phyloP scores from a whole-genome alignment of 2,113 vertebrate species.

The Panurus biarmicus region DNA sequence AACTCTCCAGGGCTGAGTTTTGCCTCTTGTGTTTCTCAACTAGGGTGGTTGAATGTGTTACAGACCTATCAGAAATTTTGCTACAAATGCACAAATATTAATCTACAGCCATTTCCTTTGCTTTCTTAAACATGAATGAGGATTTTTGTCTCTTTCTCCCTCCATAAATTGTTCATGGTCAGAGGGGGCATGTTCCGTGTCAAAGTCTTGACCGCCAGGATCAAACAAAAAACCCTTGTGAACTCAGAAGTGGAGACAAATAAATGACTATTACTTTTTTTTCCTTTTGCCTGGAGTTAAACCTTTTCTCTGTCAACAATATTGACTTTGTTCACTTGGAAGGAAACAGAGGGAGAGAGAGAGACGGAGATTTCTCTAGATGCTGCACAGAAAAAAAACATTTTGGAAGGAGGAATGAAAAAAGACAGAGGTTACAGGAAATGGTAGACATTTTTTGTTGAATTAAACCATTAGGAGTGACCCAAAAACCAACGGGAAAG shows the following conservation, averaged over 20 bases:
- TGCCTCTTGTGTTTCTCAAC: slow-evolving; percentile 65
- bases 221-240: slow-evolving; percentile 79
- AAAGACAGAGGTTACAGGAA: slow-evolving; percentile 96
- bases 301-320: slow-evolving; percentile 79
- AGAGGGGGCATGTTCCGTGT: slow-evolving; percentile 82
- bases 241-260: slow-evolving; percentile 76
- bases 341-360: slow-evolving; percentile 66
- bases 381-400: slow-evolving; percentile 72
- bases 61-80: slow-evolving; percentile 65
- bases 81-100: slow-evolving; percentile 67
- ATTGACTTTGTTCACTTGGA: slow-evolving; percentile 81
- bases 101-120: slow-evolving; percentile 74
- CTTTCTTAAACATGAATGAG: slow-evolving; percentile 75
- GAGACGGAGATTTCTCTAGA: slow-evolving; percentile 67
- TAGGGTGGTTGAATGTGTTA: slow-evolving; percentile 63
- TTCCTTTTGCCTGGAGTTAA: slow-evolving; percentile 70
- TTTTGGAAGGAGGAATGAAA: slow-evolving; percentile 86
- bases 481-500: slow-evolving; percentile 82
- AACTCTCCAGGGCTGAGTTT: slow-evolving; percentile 64
- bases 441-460: slow-evolving; percentile 94
- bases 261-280: slow-evolving; percentile 74
- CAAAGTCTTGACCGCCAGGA: slow-evolving; percentile 77
- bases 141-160: slow-evolving; percentile 74
- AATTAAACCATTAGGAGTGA: slow-evolving; percentile 96
- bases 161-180: slow-evolving; percentile 83